phyloP scores from a whole-genome alignment of 2,888 invertebrate genomes.

The Philaethria dido region DNA sequence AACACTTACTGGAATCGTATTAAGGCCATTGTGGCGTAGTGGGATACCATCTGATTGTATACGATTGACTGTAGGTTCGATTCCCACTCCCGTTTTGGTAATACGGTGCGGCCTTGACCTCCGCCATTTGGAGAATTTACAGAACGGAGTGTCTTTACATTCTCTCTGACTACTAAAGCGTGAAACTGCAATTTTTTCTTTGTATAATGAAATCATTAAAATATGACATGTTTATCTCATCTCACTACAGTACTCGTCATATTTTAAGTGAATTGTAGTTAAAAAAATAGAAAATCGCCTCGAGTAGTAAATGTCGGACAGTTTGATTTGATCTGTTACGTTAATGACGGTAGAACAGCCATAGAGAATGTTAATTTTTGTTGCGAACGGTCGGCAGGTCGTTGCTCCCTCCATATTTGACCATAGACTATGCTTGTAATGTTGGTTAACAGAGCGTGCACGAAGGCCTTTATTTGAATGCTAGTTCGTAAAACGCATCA shows the following conservation, averaged over 20 bases:
- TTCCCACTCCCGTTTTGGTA: too few relatives aligned
- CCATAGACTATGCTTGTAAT: conserved; percentile 52
- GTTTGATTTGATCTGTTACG: conserved; percentile 50
- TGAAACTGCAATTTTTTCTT: too few relatives aligned
- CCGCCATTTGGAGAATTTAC: not conserved
- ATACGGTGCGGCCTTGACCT: too few relatives aligned
- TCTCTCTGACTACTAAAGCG: too few relatives aligned
- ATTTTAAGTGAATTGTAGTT: conserved; percentile 19
- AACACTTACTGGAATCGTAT: too few relatives aligned
- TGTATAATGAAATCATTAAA: not conserved
- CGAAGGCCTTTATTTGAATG: conserved; percentile 46
- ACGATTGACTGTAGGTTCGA: too few relatives aligned
- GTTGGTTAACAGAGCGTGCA: conserved; percentile 55
- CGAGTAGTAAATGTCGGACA: conserved; percentile 44
- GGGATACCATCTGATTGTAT: not conserved
- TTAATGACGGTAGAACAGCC: conserved; percentile 49
- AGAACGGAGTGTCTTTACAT: too few relatives aligned
- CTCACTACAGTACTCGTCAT: not conserved
- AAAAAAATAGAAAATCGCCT: conserved; percentile 39
- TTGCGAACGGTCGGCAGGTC: conserved; percentile 50
- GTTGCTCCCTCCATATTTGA: conserved; percentile 49
- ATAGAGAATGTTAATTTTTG: conserved; percentile 53
- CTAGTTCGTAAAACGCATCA: conserved; percentile 32
- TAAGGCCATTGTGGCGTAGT: not conserved
- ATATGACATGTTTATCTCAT: conserved; percentile 1